These are phyloP conservation scores for Ascaphus truei DNA, from an alignment of 2,113 vertebrate species.

Conservation along the genomic window DNA sequence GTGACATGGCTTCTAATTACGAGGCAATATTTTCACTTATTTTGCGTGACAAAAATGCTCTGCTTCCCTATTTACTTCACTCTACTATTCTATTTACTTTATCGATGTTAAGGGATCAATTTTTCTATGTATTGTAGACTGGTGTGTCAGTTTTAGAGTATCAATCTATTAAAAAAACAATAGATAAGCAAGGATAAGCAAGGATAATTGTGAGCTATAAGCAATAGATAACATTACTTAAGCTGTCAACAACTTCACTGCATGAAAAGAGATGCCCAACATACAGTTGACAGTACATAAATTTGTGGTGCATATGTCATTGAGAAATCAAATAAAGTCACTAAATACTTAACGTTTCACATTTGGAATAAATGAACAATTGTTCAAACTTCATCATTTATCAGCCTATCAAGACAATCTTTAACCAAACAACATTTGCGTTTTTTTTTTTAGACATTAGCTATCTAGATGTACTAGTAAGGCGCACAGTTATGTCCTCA, in stretches of 20 bases:
- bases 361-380: background rate
- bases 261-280: background rate
- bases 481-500: no score
- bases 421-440: background rate
- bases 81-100: background rate
- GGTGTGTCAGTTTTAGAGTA: background rate
- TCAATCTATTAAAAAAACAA: background rate
- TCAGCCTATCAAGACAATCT: background rate
- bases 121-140: background rate
- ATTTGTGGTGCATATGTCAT: constrained; percentile 3
- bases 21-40: no score
- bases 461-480: background rate
- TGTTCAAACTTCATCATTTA: constrained; percentile 15
- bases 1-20: background rate
- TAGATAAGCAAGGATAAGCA: background rate
- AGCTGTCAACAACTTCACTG: background rate
- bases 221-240: background rate
- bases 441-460: background rate
- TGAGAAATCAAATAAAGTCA: constrained; percentile 3
- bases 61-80: background rate
- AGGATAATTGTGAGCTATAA: background rate
- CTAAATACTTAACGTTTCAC: constrained; percentile 4
- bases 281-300: constrained; percentile 8
- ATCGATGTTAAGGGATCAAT: background rate
- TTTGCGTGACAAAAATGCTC: background rate